These are phyloP conservation scores for Leptopilina myrica DNA, from an alignment of 2,888 invertebrate species.

Conservation along the genomic window DNA sequence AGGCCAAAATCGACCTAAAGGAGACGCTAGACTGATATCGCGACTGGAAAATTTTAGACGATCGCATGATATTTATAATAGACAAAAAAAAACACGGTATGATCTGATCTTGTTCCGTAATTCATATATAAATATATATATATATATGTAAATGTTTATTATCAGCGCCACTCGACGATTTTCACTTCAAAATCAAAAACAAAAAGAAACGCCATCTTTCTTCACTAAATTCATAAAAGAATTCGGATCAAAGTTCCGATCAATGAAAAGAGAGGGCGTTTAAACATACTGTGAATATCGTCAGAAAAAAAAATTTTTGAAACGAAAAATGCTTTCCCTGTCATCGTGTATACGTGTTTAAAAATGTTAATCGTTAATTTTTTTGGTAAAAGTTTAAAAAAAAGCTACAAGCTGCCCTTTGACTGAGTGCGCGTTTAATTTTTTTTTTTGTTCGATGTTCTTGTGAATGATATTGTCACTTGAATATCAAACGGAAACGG, in stretches of 20 bases:
- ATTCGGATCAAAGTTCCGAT: too few species aligned
- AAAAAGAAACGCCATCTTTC: too few species aligned
- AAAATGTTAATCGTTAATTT: not conserved
- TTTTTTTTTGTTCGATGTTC: slow-evolving; percentile 13
- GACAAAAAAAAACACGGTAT: slow-evolving; percentile 23
- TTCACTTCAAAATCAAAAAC: not conserved
- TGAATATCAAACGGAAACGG: not conserved
- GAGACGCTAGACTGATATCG: slow-evolving; percentile 61
- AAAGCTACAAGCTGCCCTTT: slow-evolving; percentile 19
- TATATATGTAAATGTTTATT: slow-evolving; percentile 15
- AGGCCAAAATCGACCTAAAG: slow-evolving; percentile 55
- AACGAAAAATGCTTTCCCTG: not conserved
- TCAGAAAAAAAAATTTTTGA: not conserved
- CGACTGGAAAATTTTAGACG: slow-evolving; percentile 56
- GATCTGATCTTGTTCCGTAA: slow-evolving; percentile 36
- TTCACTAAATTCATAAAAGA: too few species aligned
- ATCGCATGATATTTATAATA: slow-evolving; percentile 36
- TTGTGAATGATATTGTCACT: not conserved
- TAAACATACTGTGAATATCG: too few species aligned
- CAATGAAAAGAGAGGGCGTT: too few species aligned
- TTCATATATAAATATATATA: not conserved
- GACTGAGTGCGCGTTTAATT: slow-evolving; percentile 32
- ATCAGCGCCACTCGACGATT: slow-evolving; percentile 27
- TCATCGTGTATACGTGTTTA: slow-evolving; percentile 2
- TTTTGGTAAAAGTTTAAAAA: not conserved